A percentile compares a stretch with the other conserved stretches of the same genome.
phyloP scores from a whole-genome alignment of 64 coral and sea anemone genomes.

The Catalaphyllia jardinei region DNA sequence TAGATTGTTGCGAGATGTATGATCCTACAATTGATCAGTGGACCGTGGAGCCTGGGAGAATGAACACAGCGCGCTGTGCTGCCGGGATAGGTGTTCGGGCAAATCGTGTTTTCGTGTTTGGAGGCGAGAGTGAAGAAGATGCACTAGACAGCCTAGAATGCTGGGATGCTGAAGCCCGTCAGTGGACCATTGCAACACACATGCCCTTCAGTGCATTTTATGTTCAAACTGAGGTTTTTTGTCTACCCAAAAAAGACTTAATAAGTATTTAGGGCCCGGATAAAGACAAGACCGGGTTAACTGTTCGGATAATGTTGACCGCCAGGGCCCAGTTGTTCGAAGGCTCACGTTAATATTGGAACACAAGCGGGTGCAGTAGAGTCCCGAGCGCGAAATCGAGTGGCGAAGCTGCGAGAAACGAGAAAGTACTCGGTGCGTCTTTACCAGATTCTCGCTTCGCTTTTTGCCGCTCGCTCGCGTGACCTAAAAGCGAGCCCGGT shows the following conservation, averaged over 20 bases:
- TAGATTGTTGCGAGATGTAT: not conserved
- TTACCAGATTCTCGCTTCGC: too few relatives aligned
- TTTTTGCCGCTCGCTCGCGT: too few relatives aligned
- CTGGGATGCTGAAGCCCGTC: not conserved
- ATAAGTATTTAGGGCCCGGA: too few relatives aligned
- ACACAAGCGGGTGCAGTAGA: too few relatives aligned
- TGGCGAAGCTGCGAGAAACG: too few relatives aligned
- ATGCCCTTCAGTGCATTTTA: conserved; percentile 2
- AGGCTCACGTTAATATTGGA: too few relatives aligned
- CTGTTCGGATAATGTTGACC: too few relatives aligned
- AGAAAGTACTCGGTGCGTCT: too few relatives aligned
- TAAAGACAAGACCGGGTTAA: too few relatives aligned
- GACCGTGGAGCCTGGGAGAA: not conserved
- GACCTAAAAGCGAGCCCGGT: too few relatives aligned
- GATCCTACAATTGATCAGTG: not conserved
- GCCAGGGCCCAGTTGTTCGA: too few relatives aligned
- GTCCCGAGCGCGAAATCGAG: too few relatives aligned
- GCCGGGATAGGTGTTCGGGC: not conserved
- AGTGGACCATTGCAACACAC: not conserved
- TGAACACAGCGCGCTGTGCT: not conserved
- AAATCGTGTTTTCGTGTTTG: not conserved
- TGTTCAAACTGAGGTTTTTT: not conserved
- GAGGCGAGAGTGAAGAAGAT: conserved; percentile 7
- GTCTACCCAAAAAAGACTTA: not conserved
- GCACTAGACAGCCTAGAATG: not conserved